phyloP scores from a whole-genome alignment of 2,888 invertebrate genomes.

The Thera obeliscata region DNA sequence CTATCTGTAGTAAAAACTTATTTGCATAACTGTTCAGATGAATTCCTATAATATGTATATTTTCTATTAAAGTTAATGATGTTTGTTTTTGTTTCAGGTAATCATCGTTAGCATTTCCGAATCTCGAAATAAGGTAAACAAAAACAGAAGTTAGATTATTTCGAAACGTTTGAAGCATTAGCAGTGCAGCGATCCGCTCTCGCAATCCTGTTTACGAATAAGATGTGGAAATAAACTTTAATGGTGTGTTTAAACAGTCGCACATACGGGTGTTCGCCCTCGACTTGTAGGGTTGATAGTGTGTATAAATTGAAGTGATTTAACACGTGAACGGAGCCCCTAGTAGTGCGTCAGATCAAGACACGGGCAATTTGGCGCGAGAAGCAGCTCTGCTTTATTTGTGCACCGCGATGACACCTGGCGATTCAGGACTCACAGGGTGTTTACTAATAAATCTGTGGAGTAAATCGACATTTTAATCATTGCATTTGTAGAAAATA shows the following conservation, averaged over 20 bases:
- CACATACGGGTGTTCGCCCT: conserved; percentile 57
- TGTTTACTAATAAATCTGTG: conserved; percentile 48
- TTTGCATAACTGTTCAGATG: conserved; percentile 50
- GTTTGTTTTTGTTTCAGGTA: conserved; percentile 77
- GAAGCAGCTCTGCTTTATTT: conserved; percentile 69
- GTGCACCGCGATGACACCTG: conserved; percentile 70
- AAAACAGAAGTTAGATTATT: conserved; percentile 47
- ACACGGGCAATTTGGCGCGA: conserved; percentile 79
- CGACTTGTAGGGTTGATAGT: conserved; percentile 55
- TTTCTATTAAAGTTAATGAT: conserved; percentile 51
- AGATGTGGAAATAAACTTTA: conserved; percentile 53
- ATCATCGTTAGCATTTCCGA: conserved; percentile 52
- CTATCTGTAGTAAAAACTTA: conserved; percentile 50
- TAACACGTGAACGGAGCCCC: conserved; percentile 74
- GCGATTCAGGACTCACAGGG: conserved; percentile 63
- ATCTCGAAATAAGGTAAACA: conserved; percentile 50
- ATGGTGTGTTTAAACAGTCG: conserved; percentile 55
- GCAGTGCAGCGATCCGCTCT: conserved; percentile 48
- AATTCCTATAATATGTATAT: conserved; percentile 32
- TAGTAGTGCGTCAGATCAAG: conserved; percentile 75
- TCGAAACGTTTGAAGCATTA: conserved; percentile 44
- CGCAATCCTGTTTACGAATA: conserved; percentile 57
- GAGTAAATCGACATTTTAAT: conserved; percentile 42
- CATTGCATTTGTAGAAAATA: background rate
- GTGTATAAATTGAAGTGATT: conserved; percentile 72